Evolutionary conservation across 2,113 vertebrate genomes (phyloP), one percentile per base, ranked within the genome.

Genomic region (Pteropus alecto): DNA sequence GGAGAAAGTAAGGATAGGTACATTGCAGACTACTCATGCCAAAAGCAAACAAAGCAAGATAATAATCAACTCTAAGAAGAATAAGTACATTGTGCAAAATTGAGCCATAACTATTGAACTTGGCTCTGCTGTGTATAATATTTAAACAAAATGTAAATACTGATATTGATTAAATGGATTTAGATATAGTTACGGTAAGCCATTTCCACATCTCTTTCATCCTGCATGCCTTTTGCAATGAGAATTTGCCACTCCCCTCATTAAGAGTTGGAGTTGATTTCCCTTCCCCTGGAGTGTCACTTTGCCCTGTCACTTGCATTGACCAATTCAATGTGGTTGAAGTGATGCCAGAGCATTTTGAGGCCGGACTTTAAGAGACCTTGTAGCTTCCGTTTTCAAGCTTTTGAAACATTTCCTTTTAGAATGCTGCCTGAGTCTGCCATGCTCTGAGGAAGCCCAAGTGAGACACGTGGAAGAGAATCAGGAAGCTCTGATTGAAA

Each of bases 81-180:
- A 22, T 65, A 93, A 97, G 94, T 86, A n/a, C 11, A 18, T 28
- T 70, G 8, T 74, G 4, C 15, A 87, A 93, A 92, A 77, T 85
- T 65, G 30, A 94, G 63, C 18, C 82, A 2, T 26, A 77, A 22
- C 54, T 92, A 12, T 65, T 61, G 67, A 65, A 86, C 4, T 38
- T 82, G 35, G 22, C 24, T 93, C 7, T 79, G 24, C 22, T 14
- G 3, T 68, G 15, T 73, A 71, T 0, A 81, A 28, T 93, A 77
- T 96, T 93, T 61, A 92, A 85, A 35, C 70, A 93, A 77, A 93
- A 61, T 38, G 54, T 92, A 90, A 70, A 63, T 24, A 28, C 28
- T n/a, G 48, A 60, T 70, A 33, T 61, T 60, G 60, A 92, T 77
- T 77, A 61, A 93, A 38, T 26, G 28, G 68, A 82, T 21, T 51